These are phyloP conservation scores for Macropus fuliginosus DNA, from an alignment of 2,797 vertebrate genomes.

Conservation along the genomic window DNA sequence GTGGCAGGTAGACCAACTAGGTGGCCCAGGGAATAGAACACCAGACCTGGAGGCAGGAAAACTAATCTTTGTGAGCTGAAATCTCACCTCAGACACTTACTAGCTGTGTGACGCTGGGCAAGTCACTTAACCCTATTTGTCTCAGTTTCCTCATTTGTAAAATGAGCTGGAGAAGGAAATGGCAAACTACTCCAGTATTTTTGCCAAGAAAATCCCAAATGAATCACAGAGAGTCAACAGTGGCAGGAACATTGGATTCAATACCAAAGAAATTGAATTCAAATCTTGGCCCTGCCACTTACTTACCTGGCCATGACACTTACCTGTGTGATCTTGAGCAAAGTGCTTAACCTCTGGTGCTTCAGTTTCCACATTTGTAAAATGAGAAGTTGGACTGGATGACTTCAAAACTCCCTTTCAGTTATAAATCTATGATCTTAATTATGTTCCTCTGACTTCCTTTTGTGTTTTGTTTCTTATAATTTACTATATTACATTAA, in stretches of 20 bases:
- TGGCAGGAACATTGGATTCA: background rate
- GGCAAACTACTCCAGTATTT: background rate
- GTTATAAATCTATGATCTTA: background rate
- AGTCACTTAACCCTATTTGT: background rate
- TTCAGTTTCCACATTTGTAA: background rate
- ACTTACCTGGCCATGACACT: background rate
- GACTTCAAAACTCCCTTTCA: background rate
- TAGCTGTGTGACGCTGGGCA: background rate
- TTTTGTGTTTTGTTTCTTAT: too few species aligned
- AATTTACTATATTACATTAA: too few species aligned
- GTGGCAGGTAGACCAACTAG: background rate
- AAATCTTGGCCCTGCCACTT: background rate
- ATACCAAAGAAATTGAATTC: background rate
- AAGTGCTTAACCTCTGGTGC: background rate
- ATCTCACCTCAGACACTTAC: background rate
- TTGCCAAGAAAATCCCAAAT: background rate
- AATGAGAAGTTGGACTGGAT: background rate
- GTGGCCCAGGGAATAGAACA: background rate
- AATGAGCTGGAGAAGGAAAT: too few species aligned
- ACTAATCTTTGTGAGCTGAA: background rate
- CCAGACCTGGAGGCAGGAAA: background rate
- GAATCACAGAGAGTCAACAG: background rate
- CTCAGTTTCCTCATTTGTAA: background rate
- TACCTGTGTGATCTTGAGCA: background rate
- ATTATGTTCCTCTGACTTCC: too few species aligned